A percentile compares a stretch with the other conserved stretches of the same genome.
phyloP scores from a whole-genome alignment of 2,888 invertebrate species.

The Lepidochitona cinerea region DNA sequence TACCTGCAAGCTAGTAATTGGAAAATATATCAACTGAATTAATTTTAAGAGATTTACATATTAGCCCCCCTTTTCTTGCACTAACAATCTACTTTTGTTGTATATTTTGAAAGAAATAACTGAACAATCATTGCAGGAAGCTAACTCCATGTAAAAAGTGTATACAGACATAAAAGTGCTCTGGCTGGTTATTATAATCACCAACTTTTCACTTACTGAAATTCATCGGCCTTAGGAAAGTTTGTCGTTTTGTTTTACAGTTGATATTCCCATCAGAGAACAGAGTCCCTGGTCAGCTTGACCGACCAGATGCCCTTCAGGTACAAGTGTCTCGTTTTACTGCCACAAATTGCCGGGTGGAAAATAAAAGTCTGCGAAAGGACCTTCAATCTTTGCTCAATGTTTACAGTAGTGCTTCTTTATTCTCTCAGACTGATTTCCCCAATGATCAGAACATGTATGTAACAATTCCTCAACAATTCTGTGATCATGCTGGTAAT shows the following conservation, averaged over 20 bases:
- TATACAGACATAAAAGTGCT: not conserved
- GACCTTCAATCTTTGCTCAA: slow-evolving; percentile 87
- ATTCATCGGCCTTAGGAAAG: too few relatives aligned
- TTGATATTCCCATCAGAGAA: slow-evolving; percentile 83
- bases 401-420: slow-evolving; percentile 81
- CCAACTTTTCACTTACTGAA: not conserved
- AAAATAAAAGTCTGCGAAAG: slow-evolving; percentile 75
- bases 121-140: too few relatives aligned
- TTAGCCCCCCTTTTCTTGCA: too few relatives aligned
- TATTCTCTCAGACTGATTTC: slow-evolving; percentile 74
- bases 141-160: too few relatives aligned
- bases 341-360: slow-evolving; percentile 79
- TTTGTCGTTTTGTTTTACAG: slow-evolving; percentile 70
- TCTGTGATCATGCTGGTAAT: slow-evolving; percentile 45
- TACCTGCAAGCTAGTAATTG: too few relatives aligned
- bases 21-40: too few relatives aligned
- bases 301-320: slow-evolving; percentile 89
- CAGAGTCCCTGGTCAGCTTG: slow-evolving; percentile 78
- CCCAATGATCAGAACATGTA: slow-evolving; percentile 45
- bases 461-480: slow-evolving; percentile 37
- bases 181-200: not conserved
- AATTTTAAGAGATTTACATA: too few relatives aligned
- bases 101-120: too few relatives aligned
- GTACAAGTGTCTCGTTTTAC: slow-evolving; percentile 85
- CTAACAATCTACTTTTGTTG: too few relatives aligned